phyloP scores from a whole-genome alignment of 37 sponge, comb jelly and placozoan species.

The Lycopodina hypogea region DNA sequence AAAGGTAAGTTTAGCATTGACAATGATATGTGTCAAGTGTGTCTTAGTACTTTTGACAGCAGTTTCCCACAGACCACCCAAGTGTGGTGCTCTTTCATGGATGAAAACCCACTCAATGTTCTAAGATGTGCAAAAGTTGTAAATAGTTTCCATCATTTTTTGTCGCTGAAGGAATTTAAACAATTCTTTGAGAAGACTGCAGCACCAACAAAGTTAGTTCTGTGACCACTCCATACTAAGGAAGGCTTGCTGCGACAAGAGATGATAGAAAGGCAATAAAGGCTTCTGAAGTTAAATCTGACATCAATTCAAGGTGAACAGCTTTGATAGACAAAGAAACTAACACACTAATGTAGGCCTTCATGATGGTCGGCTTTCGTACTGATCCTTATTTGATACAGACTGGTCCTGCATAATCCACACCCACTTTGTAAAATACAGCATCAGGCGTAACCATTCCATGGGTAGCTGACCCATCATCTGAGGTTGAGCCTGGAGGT shows the following conservation, averaged over 20 bases:
- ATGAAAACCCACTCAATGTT: too few species aligned
- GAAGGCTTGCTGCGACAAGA: conserved; percentile 37
- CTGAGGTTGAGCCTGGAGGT: conserved; percentile 21
- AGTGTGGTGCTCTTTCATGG: too few species aligned
- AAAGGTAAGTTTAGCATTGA: too few species aligned
- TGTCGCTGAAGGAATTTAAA: neutral
- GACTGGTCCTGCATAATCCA: conserved; percentile 64
- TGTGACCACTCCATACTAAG: conserved; percentile 47
- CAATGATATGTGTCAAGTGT: neutral
- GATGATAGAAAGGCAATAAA: conserved; percentile 39
- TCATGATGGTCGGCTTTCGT: conserved; percentile 17
- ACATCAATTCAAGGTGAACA: conserved; percentile 45
- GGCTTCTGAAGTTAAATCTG: conserved; percentile 26
- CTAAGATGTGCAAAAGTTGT: neutral
- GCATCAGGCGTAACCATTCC: conserved; percentile 35
- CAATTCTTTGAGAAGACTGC: neutral
- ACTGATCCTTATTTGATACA: conserved; percentile 9
- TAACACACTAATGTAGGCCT: conserved; percentile 34
- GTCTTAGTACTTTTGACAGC: conserved; percentile 12
- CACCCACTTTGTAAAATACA: conserved; percentile 38
- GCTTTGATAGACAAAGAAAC: conserved; percentile 42
- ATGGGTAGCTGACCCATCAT: conserved; percentile 28
- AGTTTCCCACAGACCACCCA: conserved; percentile 11
- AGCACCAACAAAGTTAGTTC: conserved; percentile 37
- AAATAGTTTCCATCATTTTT: neutral